Evolutionary conservation across 2,113 vertebrate species (phyloP).

Genomic region (Seriola dumerili): DNA sequence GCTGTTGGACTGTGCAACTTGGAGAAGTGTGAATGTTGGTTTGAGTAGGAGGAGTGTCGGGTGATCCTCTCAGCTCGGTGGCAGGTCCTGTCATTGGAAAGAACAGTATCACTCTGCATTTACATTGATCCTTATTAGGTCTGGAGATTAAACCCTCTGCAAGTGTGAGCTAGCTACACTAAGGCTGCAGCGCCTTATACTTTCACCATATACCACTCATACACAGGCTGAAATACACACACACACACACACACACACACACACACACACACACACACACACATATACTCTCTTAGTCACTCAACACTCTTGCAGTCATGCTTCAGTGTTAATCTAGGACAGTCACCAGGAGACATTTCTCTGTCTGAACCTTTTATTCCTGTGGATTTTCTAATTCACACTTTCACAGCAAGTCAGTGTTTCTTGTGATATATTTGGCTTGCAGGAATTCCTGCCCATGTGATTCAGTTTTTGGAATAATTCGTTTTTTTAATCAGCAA

Average conservation of each 20-base stretch:
- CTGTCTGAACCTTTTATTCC: constrained; percentile 20
- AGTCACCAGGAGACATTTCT: constrained; percentile 58
- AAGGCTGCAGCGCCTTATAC: constrained; percentile 42
- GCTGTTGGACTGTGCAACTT: constrained; percentile 33
- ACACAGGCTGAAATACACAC: constrained; percentile 15
- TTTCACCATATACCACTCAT: constrained; percentile 21
- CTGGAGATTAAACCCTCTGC: constrained; percentile 73
- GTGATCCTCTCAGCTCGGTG: constrained; percentile 75
- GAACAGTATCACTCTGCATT: constrained; percentile 81
- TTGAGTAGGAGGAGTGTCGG: constrained; percentile 61
- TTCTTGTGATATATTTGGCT: constrained; percentile 39
- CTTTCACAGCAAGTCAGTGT: constrained; percentile 30
- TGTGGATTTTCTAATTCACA: constrained; percentile 34
- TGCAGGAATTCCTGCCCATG: constrained; percentile 24
- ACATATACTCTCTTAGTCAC: neutral
- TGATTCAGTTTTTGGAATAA: constrained; percentile 22
- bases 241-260: constrained; percentile 17
- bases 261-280: neutral
- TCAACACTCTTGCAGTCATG: constrained; percentile 49
- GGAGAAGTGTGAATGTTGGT: constrained; percentile 53
- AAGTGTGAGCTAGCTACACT: constrained; percentile 57
- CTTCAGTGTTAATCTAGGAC: constrained; percentile 63
- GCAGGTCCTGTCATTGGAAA: constrained; percentile 73
- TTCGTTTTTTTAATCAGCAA: constrained; percentile 33
- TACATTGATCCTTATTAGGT: constrained; percentile 84